Base-by-base conservation (phyloP, 1,140 invertebrate genomes). In the Ceratitis capitata region DNA sequence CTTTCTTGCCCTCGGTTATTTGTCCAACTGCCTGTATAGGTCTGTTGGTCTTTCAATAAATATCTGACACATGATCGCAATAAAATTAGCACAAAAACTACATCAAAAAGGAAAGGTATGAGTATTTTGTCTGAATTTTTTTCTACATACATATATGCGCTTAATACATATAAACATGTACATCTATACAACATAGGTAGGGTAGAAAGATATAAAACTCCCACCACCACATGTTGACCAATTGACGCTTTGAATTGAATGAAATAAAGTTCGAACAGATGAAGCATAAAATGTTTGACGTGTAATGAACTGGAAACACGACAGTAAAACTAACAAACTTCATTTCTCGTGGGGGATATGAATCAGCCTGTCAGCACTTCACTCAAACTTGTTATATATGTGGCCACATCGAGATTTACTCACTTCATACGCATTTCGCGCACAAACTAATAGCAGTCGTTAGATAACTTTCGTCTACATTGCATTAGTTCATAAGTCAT, bases 1-100 rank as follows among this genome's bases (percentile, higher is more conserved):
- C n/a, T n/a, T 4, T 19, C 16, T 39, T 35, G 14, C 5, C 32
- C 16, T 35, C 61, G 14, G 35, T 26, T 61, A 26, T 61, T 61
- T 32, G 26, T 29, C 58, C n/a, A 61, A n/a, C 58, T 10, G 29
- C n/a, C 2, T 9, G 51, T n/a, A n/a, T n/a, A 32, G 4, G 29
- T n/a, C 32, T 32, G 14, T 69, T 32, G 4, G 0, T 16, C 61
- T 39, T 14, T 16, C 19, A 35, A 69, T 32, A 69, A 69, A 69
- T 69, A 39, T 16, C 61, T 69, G 61, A 19, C 61, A 69, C 32
- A 69, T 69, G 61, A 35, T 32, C 61, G 16, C 61, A 69, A 69
- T 61, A 69, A 69, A 69, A 69, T 69, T 69, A 69, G 32, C 61
- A 69, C 32, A 35, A 69, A 69, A 69, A 53, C 26, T 35, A 61